phyloP scores from a whole-genome alignment of 2,113 vertebrate species.

The Pteruthius melanotis region DNA sequence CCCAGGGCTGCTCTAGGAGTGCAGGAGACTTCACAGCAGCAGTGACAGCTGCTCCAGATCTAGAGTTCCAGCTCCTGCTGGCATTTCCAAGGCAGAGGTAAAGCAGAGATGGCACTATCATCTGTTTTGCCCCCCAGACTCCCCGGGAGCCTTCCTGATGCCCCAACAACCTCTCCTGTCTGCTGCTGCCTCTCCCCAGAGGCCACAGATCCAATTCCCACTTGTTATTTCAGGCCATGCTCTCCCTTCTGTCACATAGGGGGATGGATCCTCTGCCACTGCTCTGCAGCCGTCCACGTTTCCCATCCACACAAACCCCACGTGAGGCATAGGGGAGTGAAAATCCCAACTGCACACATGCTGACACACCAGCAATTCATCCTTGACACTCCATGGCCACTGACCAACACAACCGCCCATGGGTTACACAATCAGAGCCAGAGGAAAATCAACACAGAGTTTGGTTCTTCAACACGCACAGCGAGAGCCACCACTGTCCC shows the following conservation, averaged over 20 bases:
- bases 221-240: not conserved
- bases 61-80: not conserved
- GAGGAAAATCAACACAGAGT: not conserved
- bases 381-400: rapidly evolving
- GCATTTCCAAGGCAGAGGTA: not conserved
- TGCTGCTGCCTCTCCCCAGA: not conserved
- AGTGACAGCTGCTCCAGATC: too few species aligned
- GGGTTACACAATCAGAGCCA: not conserved
- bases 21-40: not conserved
- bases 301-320: not conserved
- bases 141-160: not conserved
- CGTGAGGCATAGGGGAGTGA: rapidly evolving
- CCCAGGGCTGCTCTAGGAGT: not conserved
- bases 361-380: not conserved
- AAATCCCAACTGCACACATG: not conserved
- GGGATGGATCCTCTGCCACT: not conserved
- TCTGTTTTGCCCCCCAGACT: not conserved
- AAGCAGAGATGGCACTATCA: not conserved
- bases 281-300: not conserved
- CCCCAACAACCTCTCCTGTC: not conserved
- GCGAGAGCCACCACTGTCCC: rapidly evolving
- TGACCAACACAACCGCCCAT: rapidly evolving
- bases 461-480: not conserved
- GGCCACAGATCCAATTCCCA: rapidly evolving
- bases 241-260: not conserved